Evolutionary conservation across 37 sponge, comb jelly and placozoan species (phyloP), one percentile per base, ranked within the genome.

Genomic region (Halichondria panicea): DNA sequence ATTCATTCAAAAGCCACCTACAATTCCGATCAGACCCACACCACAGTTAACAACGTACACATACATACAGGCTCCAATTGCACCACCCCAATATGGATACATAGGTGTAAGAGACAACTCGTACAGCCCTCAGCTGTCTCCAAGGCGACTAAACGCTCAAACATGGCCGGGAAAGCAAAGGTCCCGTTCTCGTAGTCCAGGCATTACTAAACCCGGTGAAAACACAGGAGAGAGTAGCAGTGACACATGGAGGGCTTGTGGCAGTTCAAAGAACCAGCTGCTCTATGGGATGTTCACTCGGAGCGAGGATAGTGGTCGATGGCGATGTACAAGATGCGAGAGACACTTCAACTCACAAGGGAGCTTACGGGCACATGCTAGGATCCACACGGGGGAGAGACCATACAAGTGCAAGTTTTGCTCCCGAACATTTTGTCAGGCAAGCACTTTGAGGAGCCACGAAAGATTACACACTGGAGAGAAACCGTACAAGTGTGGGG

Each of bases 381-480:
- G 91, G 19, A 84, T 90, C 24, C 91, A 90, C 68, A 90, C 85
- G 18, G 85, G 85, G 30, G 91, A 90, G 65, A 74, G 86, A 48
- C 91, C 91, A 19, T 90, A 90, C 64, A 70, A 75, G 41, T 90
- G 91, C 68, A 42, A 75, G 72, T 90, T 60, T 54, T 90, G 91
- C 72, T 71, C 63, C 45, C 60, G 85, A 59, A 50, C 81, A 0
- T 90, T 90, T 68, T 79, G 81, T 41, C 85, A 84, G 56, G 81
- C 81, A 19, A 72, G 74, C 22, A 90, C 85, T 0, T 78, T 90
- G 30, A 71, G 81, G 19, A 75, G 77, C 8, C 91, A 90, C 63
- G 76, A 81, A 71, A 45, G 85, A 55, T 53, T 90, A 31, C 91
- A 90, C 81, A 90, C 91, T 1, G 91, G 91, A 53, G 91, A 90